phyloP scores from a whole-genome alignment of 2,797 vertebrate species.

The Echeneis naucrates region DNA sequence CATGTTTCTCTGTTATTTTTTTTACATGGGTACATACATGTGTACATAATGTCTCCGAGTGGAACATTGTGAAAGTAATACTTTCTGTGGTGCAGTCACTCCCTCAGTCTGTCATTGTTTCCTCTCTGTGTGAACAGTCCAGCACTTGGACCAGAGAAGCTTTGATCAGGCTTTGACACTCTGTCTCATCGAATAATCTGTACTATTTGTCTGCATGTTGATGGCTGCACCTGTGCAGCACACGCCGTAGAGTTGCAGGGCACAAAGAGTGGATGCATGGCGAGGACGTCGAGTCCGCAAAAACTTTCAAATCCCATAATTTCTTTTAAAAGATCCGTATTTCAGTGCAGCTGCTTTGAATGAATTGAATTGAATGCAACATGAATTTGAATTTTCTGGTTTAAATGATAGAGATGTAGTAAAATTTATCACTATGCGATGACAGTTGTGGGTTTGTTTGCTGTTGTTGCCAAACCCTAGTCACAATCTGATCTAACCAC shows the following conservation, averaged over 20 bases:
- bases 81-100: slow-evolving; percentile 1
- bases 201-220: slow-evolving; percentile 62
- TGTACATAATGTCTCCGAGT: not conserved
- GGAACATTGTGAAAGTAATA: slow-evolving; percentile 7
- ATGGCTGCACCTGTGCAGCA: slow-evolving; percentile 58
- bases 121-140: slow-evolving; percentile 45
- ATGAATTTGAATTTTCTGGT: not conserved
- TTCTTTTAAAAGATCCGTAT: slow-evolving; percentile 3
- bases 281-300: slow-evolving; percentile 18
- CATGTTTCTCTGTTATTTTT: slow-evolving; percentile 43
- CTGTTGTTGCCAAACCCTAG: not conserved
- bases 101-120: slow-evolving; percentile 22
- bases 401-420: not conserved
- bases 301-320: slow-evolving; percentile 10
- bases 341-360: not conserved
- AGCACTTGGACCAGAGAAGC: slow-evolving; percentile 54
- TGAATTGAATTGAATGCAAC: not conserved
- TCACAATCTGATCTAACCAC: slow-evolving; percentile 9
- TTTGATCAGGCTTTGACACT: slow-evolving; percentile 70
- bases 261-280: not conserved
- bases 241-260: slow-evolving; percentile 19
- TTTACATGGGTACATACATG: not conserved
- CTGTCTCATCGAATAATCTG: slow-evolving; percentile 60
- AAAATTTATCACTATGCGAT: not conserved
- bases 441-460: not conserved